Conservation (phyloP, 2,797 vertebrate genomes). For the Melanotaenia maccullochi region DNA sequence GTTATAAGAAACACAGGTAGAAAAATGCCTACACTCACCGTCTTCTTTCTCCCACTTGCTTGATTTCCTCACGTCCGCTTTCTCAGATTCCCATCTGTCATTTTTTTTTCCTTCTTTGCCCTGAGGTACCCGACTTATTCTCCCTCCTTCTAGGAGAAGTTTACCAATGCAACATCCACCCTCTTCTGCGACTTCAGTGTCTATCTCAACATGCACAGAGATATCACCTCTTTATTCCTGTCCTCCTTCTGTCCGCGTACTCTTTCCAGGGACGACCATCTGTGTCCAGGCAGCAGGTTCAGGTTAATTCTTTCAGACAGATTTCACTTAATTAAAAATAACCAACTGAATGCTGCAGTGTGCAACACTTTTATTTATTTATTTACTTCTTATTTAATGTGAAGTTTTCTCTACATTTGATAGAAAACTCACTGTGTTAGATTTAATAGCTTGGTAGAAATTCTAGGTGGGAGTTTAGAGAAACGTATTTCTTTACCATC, state of each 20-base stretch:
- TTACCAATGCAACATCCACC: slow-evolving; percentile 24
- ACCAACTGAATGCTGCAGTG: neutral
- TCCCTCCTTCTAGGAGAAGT: slow-evolving; percentile 33
- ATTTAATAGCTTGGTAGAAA: neutral
- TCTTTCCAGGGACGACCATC: slow-evolving; percentile 17
- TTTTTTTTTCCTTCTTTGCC: slow-evolving; percentile 56
- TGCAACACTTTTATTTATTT: neutral
- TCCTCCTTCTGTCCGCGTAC: slow-evolving; percentile 4
- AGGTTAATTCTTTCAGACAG: neutral
- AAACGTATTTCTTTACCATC: neutral
- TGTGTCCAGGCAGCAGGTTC: slow-evolving; percentile 17
- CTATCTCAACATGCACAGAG: slow-evolving; percentile 4
- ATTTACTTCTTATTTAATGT: neutral
- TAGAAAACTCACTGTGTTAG: neutral
- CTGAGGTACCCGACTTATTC: slow-evolving; percentile 46
- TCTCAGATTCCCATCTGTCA: slow-evolving; percentile 64
- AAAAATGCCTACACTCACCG: neutral
- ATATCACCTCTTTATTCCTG: slow-evolving; percentile 13
- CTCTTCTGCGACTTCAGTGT: slow-evolving; percentile 29
- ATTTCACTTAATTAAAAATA: slow-evolving; percentile 10
- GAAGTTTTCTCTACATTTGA: neutral
- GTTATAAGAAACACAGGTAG: slow-evolving; percentile 8
- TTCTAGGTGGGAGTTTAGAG: neutral
- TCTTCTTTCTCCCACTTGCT: slow-evolving; percentile 33
- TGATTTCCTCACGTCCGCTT: slow-evolving; percentile 51